Conservation (phyloP, 2,797 vertebrate species). For the Buphagus erythrorhynchus region DNA sequence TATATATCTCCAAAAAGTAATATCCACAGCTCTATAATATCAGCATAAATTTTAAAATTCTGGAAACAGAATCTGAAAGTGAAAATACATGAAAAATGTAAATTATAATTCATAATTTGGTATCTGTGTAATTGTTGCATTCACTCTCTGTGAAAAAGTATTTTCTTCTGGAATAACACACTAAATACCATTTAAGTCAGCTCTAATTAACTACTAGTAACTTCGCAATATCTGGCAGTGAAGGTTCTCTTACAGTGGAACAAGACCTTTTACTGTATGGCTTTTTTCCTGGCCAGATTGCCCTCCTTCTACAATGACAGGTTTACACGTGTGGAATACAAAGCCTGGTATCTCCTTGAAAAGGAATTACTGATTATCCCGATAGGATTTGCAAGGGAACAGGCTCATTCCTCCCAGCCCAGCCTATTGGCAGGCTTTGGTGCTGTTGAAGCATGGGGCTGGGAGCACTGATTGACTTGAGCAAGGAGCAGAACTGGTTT, state of each 20-base stretch:
- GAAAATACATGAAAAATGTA: neutral
- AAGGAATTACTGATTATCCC: neutral
- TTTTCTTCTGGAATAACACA: neutral
- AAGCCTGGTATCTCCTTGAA: neutral
- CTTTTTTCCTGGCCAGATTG: neutral
- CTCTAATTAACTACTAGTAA: neutral
- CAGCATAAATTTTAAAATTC: neutral
- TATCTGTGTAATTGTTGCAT: neutral
- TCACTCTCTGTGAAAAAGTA: neutral
- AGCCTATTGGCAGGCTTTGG: neutral
- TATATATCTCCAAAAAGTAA: neutral
- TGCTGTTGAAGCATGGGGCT: neutral
- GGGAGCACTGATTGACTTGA: neutral
- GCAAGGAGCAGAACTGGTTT: neutral
- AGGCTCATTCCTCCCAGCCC: neutral
- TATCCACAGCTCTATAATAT: neutral
- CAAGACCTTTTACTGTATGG: neutral
- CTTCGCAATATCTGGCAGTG: neutral
- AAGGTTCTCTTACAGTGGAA: neutral
- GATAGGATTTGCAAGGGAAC: neutral
- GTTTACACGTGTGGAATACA: neutral
- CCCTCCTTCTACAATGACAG: neutral
- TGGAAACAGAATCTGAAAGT: neutral
- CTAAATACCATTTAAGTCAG: neutral
- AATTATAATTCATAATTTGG: neutral